Percentiles rank a stretch among this genome's conserved stretches.
These are phyloP conservation scores for Tribolium freemani DNA, from an alignment of 2,888 invertebrate genomes.

Conservation along the genomic window DNA sequence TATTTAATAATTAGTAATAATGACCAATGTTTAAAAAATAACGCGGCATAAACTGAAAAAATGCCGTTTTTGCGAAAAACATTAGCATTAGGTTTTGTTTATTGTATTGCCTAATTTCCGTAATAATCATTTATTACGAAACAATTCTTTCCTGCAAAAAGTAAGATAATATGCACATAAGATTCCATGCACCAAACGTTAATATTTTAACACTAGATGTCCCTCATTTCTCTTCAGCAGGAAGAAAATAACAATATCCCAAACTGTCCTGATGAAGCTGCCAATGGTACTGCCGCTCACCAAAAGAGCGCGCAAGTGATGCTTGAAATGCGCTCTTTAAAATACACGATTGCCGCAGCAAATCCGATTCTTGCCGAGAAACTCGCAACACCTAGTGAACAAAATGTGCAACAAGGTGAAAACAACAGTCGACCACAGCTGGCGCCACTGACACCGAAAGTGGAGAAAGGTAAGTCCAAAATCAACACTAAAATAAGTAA, in stretches of 20 bases:
- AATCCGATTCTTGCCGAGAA: constrained; percentile 91
- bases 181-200: neutral
- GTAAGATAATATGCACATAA: neutral
- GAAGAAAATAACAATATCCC: constrained; percentile 70
- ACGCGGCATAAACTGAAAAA: too few relatives aligned
- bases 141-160: neutral
- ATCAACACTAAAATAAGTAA: too few relatives aligned
- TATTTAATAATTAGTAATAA: too few relatives aligned
- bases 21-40: too few relatives aligned
- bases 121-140: too few relatives aligned
- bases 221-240: constrained; percentile 61
- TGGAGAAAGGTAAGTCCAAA: constrained; percentile 66
- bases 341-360: constrained; percentile 86
- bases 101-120: too few relatives aligned
- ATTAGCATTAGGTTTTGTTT: too few relatives aligned
- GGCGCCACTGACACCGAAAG: constrained; percentile 66
- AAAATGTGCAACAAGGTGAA: constrained; percentile 52
- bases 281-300: constrained; percentile 54
- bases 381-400: constrained; percentile 72
- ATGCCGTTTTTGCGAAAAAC: too few relatives aligned
- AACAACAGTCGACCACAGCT: constrained; percentile 57
- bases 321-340: constrained; percentile 63
- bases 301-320: constrained; percentile 63
- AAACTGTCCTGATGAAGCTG: constrained; percentile 53
- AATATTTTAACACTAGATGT: neutral